Evolutionary conservation across 53 echinoderm and acorn worm species (phyloP).

Genomic region (Antedon mediterranea): DNA sequence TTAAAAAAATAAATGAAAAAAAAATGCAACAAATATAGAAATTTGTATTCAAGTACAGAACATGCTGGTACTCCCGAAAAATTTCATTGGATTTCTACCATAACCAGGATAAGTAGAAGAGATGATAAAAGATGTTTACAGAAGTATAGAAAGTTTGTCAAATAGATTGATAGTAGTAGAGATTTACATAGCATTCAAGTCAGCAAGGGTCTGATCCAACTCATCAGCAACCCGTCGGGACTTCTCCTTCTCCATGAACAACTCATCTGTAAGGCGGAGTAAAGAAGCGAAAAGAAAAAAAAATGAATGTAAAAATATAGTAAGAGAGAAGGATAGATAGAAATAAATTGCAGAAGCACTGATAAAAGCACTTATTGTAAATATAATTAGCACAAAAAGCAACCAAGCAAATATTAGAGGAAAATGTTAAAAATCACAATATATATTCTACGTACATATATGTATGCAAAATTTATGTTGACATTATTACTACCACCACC

Average conservation of each 20-base stretch:
- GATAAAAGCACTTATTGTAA: background rate
- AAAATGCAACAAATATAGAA: background rate
- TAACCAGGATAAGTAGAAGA: background rate
- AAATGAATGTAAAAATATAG: background rate
- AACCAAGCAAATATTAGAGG: background rate
- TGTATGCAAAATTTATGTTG: background rate
- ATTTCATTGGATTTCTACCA: background rate
- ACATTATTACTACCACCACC: background rate
- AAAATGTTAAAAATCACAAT: background rate
- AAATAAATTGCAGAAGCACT: background rate
- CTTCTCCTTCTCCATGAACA: constrained; percentile 26
- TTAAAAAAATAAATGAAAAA: background rate
- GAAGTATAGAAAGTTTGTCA: background rate
- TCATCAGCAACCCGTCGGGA: constrained; percentile 23
- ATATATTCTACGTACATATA: background rate
- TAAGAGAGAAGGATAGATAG: background rate
- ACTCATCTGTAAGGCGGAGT: background rate
- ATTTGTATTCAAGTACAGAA: background rate
- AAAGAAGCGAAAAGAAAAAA: background rate
- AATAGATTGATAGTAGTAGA: background rate
- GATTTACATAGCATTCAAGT: background rate
- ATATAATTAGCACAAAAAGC: background rate
- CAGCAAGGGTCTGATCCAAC: constrained; percentile 11
- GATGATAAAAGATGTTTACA: background rate
- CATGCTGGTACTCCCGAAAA: background rate